These are phyloP conservation scores for Pristionchus japonicus DNA, from an alignment of 2,888 invertebrate species.

Conservation along the genomic window DNA sequence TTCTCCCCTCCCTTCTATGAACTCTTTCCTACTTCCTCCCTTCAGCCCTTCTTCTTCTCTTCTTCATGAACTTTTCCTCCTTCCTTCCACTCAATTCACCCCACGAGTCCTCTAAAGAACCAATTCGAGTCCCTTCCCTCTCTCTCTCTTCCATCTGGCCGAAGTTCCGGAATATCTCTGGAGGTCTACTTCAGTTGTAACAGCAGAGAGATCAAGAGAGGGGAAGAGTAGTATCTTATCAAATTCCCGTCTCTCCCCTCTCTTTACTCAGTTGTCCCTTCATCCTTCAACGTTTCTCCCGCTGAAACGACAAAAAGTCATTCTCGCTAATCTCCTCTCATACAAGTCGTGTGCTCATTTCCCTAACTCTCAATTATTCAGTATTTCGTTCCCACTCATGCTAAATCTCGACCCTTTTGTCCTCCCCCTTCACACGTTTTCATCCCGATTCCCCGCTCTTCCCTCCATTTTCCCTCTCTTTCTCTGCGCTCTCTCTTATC, in stretches of 20 bases:
- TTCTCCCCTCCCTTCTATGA: not conserved
- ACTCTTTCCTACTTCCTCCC: not conserved
- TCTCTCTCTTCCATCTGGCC: not conserved
- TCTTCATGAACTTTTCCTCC: not conserved
- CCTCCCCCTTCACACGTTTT: not conserved
- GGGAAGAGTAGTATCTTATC: constrained; percentile 16
- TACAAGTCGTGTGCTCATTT: not conserved
- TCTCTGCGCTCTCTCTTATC: constrained; percentile 4
- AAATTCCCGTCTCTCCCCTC: not conserved
- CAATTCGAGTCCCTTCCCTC: constrained; percentile 17
- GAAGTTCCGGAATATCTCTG: not conserved
- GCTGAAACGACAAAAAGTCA: not conserved
- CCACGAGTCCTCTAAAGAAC: constrained; percentile 33
- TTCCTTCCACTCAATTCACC: constrained; percentile 37
- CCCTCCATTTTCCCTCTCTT: constrained; percentile 7
- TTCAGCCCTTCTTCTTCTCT: not conserved
- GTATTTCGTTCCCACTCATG: constrained; percentile 17
- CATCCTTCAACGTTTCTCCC: not conserved
- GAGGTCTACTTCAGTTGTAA: constrained; percentile 5
- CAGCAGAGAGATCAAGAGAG: not conserved
- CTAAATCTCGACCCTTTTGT: constrained; percentile 14
- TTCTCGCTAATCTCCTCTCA: not conserved
- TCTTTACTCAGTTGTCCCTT: not conserved
- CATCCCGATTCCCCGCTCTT: not conserved
- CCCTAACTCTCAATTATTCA: constrained; percentile 12